A percentile compares a stretch with the other conserved stretches of the same genome.
These are phyloP conservation scores for Erpetoichthys calabaricus DNA, from an alignment of 2,797 vertebrate species.

Conservation along the genomic window DNA sequence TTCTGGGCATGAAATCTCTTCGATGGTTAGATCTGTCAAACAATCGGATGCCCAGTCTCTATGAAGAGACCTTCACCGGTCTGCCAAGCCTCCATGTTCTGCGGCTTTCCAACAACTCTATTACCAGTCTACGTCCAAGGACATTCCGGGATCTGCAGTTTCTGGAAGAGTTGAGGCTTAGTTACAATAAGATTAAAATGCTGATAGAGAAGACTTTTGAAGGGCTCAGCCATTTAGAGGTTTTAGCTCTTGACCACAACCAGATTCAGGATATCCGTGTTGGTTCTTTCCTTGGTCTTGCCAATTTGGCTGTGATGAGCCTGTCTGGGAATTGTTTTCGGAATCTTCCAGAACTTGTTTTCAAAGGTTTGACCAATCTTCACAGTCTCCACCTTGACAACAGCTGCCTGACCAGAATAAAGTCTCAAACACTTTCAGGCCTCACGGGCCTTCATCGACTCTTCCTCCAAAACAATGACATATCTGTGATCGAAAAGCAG, in stretches of 20 bases:
- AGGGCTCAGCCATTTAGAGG: constrained; percentile 75
- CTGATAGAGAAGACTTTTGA: constrained; percentile 71
- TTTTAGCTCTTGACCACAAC: constrained; percentile 78
- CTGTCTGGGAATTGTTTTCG: constrained; percentile 77
- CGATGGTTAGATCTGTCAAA: constrained; percentile 88
- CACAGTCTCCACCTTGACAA: constrained; percentile 88
- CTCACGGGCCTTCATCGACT: constrained; percentile 74
- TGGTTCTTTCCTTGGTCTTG: constrained; percentile 67
- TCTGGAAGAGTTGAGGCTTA: constrained; percentile 78
- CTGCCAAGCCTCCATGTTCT: constrained; percentile 76
- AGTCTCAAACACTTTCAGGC: constrained; percentile 55
- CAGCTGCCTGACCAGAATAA: constrained; percentile 66
- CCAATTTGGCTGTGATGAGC: constrained; percentile 78
- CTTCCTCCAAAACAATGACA: constrained; percentile 71
- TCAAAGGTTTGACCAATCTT: constrained; percentile 67
- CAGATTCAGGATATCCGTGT: constrained; percentile 65
- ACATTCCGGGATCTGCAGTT: constrained; percentile 85
- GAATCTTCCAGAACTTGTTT: constrained; percentile 61
- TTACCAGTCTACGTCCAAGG: constrained; percentile 55
- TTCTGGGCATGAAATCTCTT: constrained; percentile 76
- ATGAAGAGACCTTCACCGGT: constrained; percentile 77
- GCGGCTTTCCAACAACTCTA: constrained; percentile 76
- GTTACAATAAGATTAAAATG: constrained; percentile 65
- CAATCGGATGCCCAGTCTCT: constrained; percentile 64
- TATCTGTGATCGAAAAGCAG: constrained; percentile 57